Evolutionary conservation across 2,888 invertebrate genomes (phyloP).

Genomic region (Zaprionus obscuricornis): DNA sequence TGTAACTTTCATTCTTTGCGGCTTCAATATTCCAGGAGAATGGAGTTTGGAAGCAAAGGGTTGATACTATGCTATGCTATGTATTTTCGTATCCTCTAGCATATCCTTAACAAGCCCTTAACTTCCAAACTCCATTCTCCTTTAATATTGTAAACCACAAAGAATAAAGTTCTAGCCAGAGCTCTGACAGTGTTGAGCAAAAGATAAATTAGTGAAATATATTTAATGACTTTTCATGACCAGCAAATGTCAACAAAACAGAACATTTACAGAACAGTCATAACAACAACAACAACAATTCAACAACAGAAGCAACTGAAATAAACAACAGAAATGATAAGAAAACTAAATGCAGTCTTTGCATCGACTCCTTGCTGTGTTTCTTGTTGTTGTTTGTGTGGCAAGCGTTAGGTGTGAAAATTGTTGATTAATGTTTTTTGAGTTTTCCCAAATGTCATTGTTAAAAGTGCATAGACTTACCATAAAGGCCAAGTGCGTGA

Average conservation of each 20-base stretch:
- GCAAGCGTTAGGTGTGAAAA: slow-evolving; percentile 66
- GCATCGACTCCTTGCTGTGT: slow-evolving; percentile 12
- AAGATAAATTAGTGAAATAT: slow-evolving; percentile 72
- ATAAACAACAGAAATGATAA: slow-evolving; percentile 46
- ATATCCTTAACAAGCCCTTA: too few relatives aligned
- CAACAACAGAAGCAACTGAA: slow-evolving; percentile 5
- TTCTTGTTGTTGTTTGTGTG: slow-evolving; percentile 1
- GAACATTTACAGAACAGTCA: slow-evolving; percentile 63
- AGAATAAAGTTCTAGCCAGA: too few relatives aligned
- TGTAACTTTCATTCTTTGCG: too few relatives aligned
- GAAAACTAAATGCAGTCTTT: slow-evolving; percentile 44
- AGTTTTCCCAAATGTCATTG: slow-evolving; percentile 38
- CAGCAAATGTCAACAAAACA: slow-evolving; percentile 73
- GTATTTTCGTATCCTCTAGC: too few relatives aligned
- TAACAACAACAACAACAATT: slow-evolving; percentile 28
- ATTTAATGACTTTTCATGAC: slow-evolving; percentile 77
- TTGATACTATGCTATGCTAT: too few relatives aligned
- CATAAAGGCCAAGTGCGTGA: not conserved
- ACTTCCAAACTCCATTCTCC: too few relatives aligned
- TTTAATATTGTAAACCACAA: too few relatives aligned
- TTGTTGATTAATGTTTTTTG: slow-evolving; percentile 73
- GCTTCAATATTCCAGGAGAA: too few relatives aligned
- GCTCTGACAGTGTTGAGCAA: too few relatives aligned
- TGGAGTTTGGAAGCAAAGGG: too few relatives aligned
- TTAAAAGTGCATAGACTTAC: slow-evolving; percentile 40